Percentiles rank a stretch among this genome's conserved stretches.
phyloP scores from a whole-genome alignment of 2,888 invertebrate species.

The Disparrhopalites patrizii region DNA sequence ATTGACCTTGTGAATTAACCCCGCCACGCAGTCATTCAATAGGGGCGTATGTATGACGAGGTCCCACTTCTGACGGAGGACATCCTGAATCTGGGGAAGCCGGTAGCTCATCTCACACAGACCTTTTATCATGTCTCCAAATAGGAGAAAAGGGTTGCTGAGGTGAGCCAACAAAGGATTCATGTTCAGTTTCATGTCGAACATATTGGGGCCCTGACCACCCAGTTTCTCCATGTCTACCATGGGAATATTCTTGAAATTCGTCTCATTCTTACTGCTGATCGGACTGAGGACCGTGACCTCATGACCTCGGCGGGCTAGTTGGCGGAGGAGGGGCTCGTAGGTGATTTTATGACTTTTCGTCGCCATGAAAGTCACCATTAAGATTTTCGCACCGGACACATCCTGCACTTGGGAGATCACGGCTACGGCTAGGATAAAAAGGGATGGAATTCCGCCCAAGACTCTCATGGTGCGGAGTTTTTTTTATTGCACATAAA shows the following conservation, averaged over 20 bases:
- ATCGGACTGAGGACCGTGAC: conserved; percentile 49
- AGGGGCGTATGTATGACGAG: conserved; percentile 21
- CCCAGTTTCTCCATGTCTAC: background rate
- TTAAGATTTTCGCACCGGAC: background rate
- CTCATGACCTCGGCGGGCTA: conserved; percentile 1
- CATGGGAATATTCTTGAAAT: conserved; percentile 14
- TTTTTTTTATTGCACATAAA: too few species aligned
- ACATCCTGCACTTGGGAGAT: too few species aligned
- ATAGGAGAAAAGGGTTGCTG: conserved; percentile 6
- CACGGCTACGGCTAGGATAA: too few species aligned
- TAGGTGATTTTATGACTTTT: background rate
- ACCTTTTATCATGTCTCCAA: background rate
- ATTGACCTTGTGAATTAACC: conserved; percentile 22
- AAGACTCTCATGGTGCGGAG: too few species aligned
- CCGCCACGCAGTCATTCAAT: conserved; percentile 27
- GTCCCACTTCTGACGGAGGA: conserved; percentile 27
- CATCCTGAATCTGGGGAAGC: conserved; percentile 13
- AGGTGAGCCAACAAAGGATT: background rate
- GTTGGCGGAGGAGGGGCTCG: background rate
- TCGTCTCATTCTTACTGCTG: background rate
- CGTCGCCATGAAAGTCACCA: background rate
- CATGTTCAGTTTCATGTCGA: background rate
- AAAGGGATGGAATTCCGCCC: too few species aligned
- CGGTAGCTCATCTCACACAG: background rate
- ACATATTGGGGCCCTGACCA: background rate